Base-by-base conservation (phyloP, 2,888 invertebrate genomes). In the Lottia gigantea region DNA sequence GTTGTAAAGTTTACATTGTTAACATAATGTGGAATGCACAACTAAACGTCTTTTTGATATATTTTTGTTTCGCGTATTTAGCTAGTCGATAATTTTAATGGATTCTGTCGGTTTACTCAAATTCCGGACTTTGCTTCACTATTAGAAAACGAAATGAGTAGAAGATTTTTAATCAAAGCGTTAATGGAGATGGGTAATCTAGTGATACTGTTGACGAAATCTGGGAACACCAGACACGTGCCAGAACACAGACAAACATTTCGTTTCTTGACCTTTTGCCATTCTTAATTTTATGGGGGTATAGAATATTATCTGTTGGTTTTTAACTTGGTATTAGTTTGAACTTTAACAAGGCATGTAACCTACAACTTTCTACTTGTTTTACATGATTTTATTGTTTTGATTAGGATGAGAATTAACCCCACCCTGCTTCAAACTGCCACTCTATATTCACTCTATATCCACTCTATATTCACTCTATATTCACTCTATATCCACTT, bases 201-300 rank as follows among this genome's bases (percentile, higher is more conserved):
- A 55, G 23, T 23, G 55, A 55, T 55, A 55, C 55, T 55, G 55
- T 55, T 55, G 55, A 55, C 55, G 55, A 55, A 55, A 55, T 55
- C 55, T 55, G 23, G 55, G 19, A 19, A 55, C 19, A 19, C 55
- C 19, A 23, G 23, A 19, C 19, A 19, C 19, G 19, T 19, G 19
- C 55, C 19, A 23, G 23, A 55, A 19, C 19, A 19, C 23, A 23
- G 19, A 19, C 19, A 55, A 55, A 55, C 55, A 55, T 55, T 55
- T 55, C 23, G 55, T 55, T 55, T 55, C 55, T 55, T 23, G 55
- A 55, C 55, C 55, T 55, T 55, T 55, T 55, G 55, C 55, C 55
- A 55, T 55, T 55, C 55, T 55, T 23, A 23, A 55, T 55, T 55
- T 55, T 55, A 23, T 23, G 19, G 55, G 23, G 19, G 55, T 23